These are phyloP conservation scores for Microcebus jonahi DNA, from an alignment of 2,113 vertebrate species.

Conservation along the genomic window DNA sequence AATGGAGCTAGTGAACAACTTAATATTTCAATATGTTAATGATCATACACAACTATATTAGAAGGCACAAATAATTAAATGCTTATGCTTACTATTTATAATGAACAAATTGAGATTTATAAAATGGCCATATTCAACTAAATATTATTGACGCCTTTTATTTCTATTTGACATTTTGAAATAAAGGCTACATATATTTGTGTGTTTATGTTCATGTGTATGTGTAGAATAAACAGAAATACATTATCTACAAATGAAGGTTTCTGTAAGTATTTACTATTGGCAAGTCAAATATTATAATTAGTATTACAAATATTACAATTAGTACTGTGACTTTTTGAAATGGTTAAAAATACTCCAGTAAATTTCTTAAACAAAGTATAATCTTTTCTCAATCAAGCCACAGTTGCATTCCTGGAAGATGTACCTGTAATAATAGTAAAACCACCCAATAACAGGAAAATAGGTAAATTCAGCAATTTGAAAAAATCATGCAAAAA, in stretches of 20 bases:
- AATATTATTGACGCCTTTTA: neutral
- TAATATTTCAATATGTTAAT: too few relatives aligned
- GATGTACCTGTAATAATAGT: neutral
- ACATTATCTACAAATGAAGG: neutral
- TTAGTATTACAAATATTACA: neutral
- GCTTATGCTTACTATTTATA: neutral
- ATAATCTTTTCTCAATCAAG: neutral
- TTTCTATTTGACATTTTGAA: slow-evolving; percentile 27
- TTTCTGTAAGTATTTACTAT: neutral
- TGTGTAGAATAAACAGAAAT: neutral
- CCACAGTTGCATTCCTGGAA: neutral
- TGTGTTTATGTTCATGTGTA: neutral
- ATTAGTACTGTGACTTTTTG: neutral
- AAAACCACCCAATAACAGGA: neutral
- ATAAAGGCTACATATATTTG: neutral
- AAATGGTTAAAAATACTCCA: neutral
- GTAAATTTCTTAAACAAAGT: slow-evolving; percentile 23
- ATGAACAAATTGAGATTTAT: neutral
- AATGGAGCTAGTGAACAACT: neutral
- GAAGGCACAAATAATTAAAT: slow-evolving; percentile 21
- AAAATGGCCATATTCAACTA: neutral
- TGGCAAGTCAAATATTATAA: neutral
- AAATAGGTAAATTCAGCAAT: neutral
- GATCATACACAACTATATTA: neutral
- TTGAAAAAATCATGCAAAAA: neutral